Conservation (phyloP, 2,113 vertebrate species). For the Forbesichthys agassizii region DNA sequence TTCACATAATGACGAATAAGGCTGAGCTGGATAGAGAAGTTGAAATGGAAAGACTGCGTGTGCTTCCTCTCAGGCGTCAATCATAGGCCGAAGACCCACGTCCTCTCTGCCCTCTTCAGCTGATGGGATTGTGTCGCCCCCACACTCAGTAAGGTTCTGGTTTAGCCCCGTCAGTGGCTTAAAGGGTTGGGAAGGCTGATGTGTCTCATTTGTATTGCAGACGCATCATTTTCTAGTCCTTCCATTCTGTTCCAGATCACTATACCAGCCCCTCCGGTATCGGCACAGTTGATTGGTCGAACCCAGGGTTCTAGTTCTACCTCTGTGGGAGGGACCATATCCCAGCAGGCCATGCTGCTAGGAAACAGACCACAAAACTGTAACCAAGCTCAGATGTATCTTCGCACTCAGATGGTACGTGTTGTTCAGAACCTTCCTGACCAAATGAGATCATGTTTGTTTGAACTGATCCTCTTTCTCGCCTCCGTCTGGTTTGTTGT, state of each 20-base stretch:
- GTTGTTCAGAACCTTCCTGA: not conserved
- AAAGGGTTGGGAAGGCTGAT: not conserved
- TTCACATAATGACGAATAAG: not conserved
- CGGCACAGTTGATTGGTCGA: slow-evolving; percentile 87
- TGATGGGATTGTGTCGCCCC: slow-evolving; percentile 82
- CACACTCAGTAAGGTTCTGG: slow-evolving; percentile 83
- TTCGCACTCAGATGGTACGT: slow-evolving; percentile 93
- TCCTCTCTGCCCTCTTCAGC: slow-evolving; percentile 83
- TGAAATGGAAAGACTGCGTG: not conserved
- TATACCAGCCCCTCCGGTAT: slow-evolving; percentile 86
- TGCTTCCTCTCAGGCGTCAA: slow-evolving; percentile 82
- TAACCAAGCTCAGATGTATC: slow-evolving; percentile 96
- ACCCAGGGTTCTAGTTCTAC: slow-evolving; percentile 86
- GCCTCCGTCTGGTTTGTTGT: slow-evolving; percentile 27
- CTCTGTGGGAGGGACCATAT: slow-evolving; percentile 77
- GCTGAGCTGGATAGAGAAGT: not conserved
- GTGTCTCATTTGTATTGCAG: not conserved
- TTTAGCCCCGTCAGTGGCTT: not conserved
- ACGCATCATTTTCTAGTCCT: not conserved
- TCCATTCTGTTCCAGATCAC: slow-evolving; percentile 78
- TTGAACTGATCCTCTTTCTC: not conserved
- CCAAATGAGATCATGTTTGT: not conserved
- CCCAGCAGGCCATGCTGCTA: slow-evolving; percentile 91
- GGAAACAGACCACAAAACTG: slow-evolving; percentile 87
- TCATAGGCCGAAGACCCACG: slow-evolving; percentile 84